These are phyloP conservation scores for Sussaba pulchella DNA, from an alignment of 2,888 invertebrate species.

Conservation along the genomic window DNA sequence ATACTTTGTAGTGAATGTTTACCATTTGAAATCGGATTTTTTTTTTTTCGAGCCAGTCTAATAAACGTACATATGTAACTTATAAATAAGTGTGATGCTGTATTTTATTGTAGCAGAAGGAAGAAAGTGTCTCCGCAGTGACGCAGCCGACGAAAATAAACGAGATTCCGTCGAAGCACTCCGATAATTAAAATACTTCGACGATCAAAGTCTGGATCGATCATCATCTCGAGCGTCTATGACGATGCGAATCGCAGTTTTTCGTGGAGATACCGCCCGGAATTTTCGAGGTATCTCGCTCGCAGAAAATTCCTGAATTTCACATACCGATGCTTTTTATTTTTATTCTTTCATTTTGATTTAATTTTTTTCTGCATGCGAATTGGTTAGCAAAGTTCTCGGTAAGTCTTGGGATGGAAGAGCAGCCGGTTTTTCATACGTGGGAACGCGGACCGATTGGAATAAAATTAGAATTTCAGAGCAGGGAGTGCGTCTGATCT, in stretches of 20 bases:
- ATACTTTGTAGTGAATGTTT: no score
- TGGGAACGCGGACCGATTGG: constrained; percentile 12
- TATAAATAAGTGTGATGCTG: neutral
- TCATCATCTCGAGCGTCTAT: constrained; percentile 45
- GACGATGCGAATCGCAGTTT: constrained; percentile 50
- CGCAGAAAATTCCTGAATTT: constrained; percentile 14
- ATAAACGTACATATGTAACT: no score
- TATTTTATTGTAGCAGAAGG: constrained; percentile 6
- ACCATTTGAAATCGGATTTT: no score
- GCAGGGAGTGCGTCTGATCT: constrained; percentile 1
- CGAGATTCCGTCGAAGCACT: neutral
- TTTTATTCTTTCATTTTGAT: neutral
- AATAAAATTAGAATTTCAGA: constrained; percentile 42
- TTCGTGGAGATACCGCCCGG: constrained; percentile 30
- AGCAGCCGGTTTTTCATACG: constrained; percentile 9
- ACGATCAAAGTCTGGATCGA: constrained; percentile 54
- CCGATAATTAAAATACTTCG: constrained; percentile 58
- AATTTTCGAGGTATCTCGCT: constrained; percentile 11
- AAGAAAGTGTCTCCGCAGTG: constrained; percentile 57
- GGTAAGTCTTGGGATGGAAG: neutral
- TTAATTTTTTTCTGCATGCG: neutral
- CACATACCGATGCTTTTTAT: constrained; percentile 12
- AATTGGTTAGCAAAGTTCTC: constrained; percentile 40
- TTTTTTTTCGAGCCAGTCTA: no score
- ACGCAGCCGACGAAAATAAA: neutral